Evolutionary conservation across 1,140 invertebrate genomes (phyloP), one percentile per base, ranked within the genome.

Genomic region (Anoplolepis gracilipes): DNA sequence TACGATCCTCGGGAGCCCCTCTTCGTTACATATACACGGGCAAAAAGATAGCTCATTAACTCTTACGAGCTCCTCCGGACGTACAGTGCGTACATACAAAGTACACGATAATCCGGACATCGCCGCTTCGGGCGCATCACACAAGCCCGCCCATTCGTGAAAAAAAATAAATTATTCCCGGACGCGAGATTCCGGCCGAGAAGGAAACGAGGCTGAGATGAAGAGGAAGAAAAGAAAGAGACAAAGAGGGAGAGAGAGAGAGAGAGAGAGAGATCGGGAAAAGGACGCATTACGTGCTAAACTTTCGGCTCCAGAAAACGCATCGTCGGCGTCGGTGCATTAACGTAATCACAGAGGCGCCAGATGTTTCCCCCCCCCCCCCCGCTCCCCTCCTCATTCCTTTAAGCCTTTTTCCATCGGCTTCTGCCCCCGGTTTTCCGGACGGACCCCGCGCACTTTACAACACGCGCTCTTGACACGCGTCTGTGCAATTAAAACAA

Each of bases 291-390:
- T n/a, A 39, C 36, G 78, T 82, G 78, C 78, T 82, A 73, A 82
- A 82, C 78, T 82, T 72, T 76, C 85, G 70, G 39, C 69, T 28
- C 70, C 59, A 70, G 85, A 78, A 69, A 81, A 85, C 73, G 87
- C 85, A 81, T 81, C 79, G 59, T 76, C 76, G 85, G 85, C 73
- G 65, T 90, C 92, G 93, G 93, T 94, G 88, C 93, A 94, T 94
- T 94, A 93, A 90, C 90, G 88, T 93, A 93, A 94, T 94, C 90
- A 93, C 90, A 93, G 92, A 90, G 93, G 78, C 61, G 55, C 85
- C 53, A 33, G 25, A 61, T 61, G 64, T n/a, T 39, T 77, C 70
- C 76, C 55, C 49, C 22, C 39, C 65, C 75, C 73, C 64, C 85
- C 86, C 81, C 87, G 89, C 76, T 78, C 69, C 69, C 65, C 85